phyloP scores from a whole-genome alignment of 2,797 vertebrate genomes.

The Anabas testudineus region DNA sequence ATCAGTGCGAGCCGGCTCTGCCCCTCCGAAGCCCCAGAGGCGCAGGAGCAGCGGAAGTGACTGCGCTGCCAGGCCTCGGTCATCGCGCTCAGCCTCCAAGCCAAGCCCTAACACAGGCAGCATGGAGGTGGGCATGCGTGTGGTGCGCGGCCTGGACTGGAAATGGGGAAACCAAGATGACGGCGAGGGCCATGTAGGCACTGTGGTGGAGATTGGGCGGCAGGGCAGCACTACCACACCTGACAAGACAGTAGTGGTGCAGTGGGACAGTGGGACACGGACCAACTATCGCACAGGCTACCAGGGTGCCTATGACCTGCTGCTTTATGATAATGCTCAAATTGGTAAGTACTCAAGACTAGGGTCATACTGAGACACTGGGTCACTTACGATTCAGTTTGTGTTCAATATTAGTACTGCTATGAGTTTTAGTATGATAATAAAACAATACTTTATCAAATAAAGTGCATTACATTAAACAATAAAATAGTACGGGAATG shows the following conservation, averaged over 20 bases:
- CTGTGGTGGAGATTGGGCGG: slow-evolving; percentile 96
- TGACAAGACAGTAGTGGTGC: slow-evolving; percentile 97
- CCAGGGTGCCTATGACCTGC: slow-evolving; percentile 95
- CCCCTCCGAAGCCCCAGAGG: slow-evolving; percentile 62
- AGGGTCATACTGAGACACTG: neutral
- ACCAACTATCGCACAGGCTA: slow-evolving; percentile 98
- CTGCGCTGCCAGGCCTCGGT: slow-evolving; percentile 71
- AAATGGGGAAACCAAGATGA: slow-evolving; percentile 98
- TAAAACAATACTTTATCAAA: no score
- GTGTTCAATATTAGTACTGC: no score
- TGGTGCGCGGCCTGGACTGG: slow-evolving; percentile 96
- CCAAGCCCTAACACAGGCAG: slow-evolving; percentile 77
- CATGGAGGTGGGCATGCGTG: slow-evolving; percentile 99
- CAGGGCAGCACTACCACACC: slow-evolving; percentile 97
- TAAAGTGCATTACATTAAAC: no score
- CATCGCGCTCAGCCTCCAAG: slow-evolving; percentile 57
- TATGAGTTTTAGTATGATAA: no score
- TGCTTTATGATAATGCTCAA: slow-evolving; percentile 97
- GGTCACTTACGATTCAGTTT: neutral
- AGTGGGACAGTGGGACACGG: slow-evolving; percentile 97
- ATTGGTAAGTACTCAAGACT: slow-evolving; percentile 85
- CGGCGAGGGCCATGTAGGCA: slow-evolving; percentile 94
- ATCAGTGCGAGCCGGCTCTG: slow-evolving; percentile 52
- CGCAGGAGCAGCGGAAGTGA: slow-evolving; percentile 58
- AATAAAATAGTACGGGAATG: no score